A percentile compares a stretch with the other conserved stretches of the same genome.
Conservation (phyloP, 2,113 vertebrate genomes). For the Brienomyrus brachyistius region DNA sequence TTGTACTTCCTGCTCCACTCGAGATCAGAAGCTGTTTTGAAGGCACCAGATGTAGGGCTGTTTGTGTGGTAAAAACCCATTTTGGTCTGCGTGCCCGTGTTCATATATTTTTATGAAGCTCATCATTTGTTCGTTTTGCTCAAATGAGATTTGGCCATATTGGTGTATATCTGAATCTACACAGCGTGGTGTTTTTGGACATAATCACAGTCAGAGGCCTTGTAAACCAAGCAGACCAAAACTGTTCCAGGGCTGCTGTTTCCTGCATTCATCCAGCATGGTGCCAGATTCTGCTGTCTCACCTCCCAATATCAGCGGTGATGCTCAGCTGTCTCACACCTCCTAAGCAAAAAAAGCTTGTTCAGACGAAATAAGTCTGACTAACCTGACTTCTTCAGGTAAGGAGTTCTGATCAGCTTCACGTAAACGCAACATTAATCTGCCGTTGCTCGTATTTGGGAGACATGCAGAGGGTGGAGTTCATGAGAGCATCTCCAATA, state of each 20-base stretch:
- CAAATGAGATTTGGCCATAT: not conserved
- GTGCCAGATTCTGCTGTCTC: not conserved
- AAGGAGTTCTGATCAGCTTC: not conserved
- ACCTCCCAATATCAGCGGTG: not conserved
- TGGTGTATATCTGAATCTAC: not conserved
- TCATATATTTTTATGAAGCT: constrained; percentile 1
- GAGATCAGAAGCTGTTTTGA: not conserved
- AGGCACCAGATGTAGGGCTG: not conserved
- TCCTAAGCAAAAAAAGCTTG: not conserved
- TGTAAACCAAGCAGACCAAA: not conserved
- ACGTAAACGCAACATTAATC: not conserved
- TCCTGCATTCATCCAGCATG: not conserved
- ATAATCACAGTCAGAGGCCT: not conserved
- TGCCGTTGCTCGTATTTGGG: not conserved
- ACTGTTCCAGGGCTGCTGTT: not conserved
- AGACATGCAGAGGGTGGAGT: not conserved
- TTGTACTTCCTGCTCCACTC: not conserved
- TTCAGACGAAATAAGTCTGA: not conserved
- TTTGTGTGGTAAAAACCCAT: not conserved
- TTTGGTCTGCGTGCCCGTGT: not conserved
- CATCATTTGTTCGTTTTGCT: not conserved
- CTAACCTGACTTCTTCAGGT: not conserved
- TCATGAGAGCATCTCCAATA: not conserved
- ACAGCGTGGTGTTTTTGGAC: not conserved
- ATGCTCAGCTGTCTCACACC: not conserved